phyloP scores from a whole-genome alignment of 2,888 invertebrate species.

The Noctua fimbriata region DNA sequence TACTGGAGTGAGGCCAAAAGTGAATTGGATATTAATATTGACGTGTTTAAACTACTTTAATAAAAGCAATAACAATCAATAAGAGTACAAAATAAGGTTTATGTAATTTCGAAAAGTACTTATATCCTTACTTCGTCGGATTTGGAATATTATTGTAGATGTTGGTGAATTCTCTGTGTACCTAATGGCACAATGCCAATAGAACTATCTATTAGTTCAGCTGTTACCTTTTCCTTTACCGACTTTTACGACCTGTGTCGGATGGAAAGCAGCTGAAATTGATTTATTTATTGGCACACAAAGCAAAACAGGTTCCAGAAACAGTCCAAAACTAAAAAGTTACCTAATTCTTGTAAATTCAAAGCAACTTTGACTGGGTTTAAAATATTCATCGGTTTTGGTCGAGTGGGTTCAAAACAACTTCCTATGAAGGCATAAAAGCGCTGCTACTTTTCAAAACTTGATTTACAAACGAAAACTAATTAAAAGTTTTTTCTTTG shows the following conservation, averaged over 20 bases:
- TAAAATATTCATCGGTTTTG: constrained; percentile 48
- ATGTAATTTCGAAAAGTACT: not conserved
- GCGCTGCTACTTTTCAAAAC: constrained; percentile 33
- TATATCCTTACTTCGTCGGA: not conserved
- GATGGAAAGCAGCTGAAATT: constrained; percentile 43
- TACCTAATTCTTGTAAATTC: constrained; percentile 9
- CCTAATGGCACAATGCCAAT: constrained; percentile 43
- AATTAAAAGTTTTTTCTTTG: constrained; percentile 65
- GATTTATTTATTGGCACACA: constrained; percentile 57
- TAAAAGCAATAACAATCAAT: not conserved
- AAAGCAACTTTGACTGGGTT: constrained; percentile 17
- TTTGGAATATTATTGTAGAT: constrained; percentile 8
- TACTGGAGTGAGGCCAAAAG: constrained; percentile 3
- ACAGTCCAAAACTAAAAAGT: constrained; percentile 11
- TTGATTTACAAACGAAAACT: constrained; percentile 59
- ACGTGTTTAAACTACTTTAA: not conserved
- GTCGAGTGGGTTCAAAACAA: constrained; percentile 30
- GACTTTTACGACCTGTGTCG: constrained; percentile 38
- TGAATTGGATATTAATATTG: constrained; percentile 23
- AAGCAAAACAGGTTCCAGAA: constrained; percentile 26
- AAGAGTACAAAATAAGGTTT: not conserved
- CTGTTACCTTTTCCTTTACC: constrained; percentile 14
- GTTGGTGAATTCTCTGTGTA: constrained; percentile 1
- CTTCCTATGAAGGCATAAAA: constrained; percentile 41
- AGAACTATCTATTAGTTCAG: constrained; percentile 42